phyloP scores from a whole-genome alignment of 2,113 vertebrate species.

The Neoarius graeffei region DNA sequence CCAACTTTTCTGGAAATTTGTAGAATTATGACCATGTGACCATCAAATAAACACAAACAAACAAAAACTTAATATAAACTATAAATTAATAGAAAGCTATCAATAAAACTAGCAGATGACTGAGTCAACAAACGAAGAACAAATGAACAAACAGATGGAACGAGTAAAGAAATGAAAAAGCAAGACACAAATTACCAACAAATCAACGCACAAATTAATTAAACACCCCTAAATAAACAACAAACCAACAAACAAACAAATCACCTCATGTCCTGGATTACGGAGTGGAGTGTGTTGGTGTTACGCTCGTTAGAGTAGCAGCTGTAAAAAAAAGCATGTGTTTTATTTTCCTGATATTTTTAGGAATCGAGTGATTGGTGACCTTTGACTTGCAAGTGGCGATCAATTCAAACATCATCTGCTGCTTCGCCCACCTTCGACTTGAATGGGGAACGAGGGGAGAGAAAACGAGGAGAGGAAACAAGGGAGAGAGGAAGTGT shows the following conservation, averaged over 20 bases:
- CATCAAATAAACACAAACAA: not conserved
- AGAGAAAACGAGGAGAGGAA: conserved; percentile 22
- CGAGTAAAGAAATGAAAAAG: not conserved
- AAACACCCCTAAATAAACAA: not conserved
- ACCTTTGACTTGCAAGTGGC: conserved; percentile 18
- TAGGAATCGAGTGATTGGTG: not conserved
- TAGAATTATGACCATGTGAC: not conserved
- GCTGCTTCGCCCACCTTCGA: conserved; percentile 24
- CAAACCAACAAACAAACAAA: not conserved
- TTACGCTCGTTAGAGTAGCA: not conserved
- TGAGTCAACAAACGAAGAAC: not conserved
- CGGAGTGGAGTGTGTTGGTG: not conserved
- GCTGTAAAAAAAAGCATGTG: not conserved
- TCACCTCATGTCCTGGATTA: not conserved
- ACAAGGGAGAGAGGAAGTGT: conserved; percentile 11
- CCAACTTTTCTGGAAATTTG: too few relatives aligned
- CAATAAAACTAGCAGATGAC: not conserved
- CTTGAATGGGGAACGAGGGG: not conserved
- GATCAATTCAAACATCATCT: conserved; percentile 26
- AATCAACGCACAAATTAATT: not conserved
- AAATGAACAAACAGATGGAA: not conserved
- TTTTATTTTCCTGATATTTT: not conserved
- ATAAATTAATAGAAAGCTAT: not conserved
- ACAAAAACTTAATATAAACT: not conserved
- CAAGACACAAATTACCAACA: not conserved